Evolutionary conservation across 1,140 invertebrate species (phyloP).

Genomic region (Globodera rostochiensis): DNA sequence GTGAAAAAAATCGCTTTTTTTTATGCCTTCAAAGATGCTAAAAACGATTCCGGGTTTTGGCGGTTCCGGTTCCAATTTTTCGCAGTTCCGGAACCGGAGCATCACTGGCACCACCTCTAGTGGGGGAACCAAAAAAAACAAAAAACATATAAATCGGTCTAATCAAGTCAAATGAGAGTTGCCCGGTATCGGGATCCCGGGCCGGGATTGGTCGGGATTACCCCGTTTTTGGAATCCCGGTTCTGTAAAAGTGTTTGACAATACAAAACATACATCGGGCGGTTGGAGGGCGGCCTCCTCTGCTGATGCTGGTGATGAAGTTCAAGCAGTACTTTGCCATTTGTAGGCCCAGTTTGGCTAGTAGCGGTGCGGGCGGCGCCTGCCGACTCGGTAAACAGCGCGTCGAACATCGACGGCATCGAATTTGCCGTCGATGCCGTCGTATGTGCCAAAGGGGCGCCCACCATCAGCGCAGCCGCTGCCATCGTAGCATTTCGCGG

Average conservation of each 20-base stretch:
- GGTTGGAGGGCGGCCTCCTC: not conserved
- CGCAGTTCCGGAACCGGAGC: no score
- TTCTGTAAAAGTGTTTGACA: not conserved
- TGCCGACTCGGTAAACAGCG: not conserved
- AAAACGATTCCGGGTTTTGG: no score
- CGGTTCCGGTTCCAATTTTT: no score
- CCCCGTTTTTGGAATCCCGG: no score
- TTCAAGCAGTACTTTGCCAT: not conserved
- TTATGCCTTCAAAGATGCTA: no score
- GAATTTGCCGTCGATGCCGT: not conserved
- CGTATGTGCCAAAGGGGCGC: slow-evolving; percentile 8
- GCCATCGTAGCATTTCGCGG: slow-evolving; percentile 18
- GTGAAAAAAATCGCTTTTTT: no score
- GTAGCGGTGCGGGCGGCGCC: not conserved
- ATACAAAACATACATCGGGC: not conserved
- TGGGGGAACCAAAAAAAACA: no score
- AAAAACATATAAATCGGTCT: no score
- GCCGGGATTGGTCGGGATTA: no score
- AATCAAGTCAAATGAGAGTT: no score
- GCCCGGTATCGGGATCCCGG: no score
- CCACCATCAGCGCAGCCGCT: slow-evolving; percentile 12
- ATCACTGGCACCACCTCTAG: no score
- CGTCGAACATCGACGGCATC: not conserved
- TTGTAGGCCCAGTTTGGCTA: not conserved
- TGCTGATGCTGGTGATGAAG: not conserved